These are phyloP conservation scores for Symphodus melops DNA, from an alignment of 2,113 vertebrate genomes.

Conservation along the genomic window DNA sequence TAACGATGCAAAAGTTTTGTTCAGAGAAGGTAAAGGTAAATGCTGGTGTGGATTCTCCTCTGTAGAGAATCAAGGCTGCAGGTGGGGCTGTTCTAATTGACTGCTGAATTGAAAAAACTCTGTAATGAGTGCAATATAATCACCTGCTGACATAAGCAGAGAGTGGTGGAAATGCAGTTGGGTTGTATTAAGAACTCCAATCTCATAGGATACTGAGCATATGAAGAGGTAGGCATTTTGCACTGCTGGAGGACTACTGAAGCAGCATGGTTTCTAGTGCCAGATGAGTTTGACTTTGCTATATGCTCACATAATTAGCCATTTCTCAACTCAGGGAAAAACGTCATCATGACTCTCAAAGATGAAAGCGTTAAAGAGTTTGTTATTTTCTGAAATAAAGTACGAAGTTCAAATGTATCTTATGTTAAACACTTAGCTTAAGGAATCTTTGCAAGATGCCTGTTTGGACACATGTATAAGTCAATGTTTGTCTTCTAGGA, in stretches of 20 bases:
- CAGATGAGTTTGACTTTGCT: conserved; percentile 38
- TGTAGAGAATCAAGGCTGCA: conserved; percentile 43
- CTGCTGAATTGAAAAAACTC: conserved; percentile 51
- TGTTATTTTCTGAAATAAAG: conserved; percentile 34
- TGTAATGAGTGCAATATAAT: conserved; percentile 68
- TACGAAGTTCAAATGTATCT: neutral
- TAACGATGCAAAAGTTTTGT: conserved; percentile 19
- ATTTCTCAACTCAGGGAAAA: conserved; percentile 28
- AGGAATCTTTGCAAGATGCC: neutral
- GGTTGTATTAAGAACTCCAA: conserved; percentile 49
- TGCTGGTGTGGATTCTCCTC: conserved; percentile 14
- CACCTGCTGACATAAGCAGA: conserved; percentile 71
- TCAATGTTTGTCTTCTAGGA: neutral
- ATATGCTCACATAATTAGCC: conserved; percentile 41
- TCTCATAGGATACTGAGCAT: conserved; percentile 61
- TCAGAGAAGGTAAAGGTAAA: conserved; percentile 19
- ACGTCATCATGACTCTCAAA: conserved; percentile 10
- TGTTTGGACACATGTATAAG: neutral
- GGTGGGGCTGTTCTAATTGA: conserved; percentile 58
- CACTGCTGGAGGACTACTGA: conserved; percentile 56
- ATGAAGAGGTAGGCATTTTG: conserved; percentile 61
- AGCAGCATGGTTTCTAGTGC: conserved; percentile 43
- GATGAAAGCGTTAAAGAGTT: conserved; percentile 23
- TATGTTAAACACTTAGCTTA: neutral
- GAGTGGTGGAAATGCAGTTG: conserved; percentile 52